Conservation (phyloP, 2,888 invertebrate species). For the Byasa hedistus region DNA sequence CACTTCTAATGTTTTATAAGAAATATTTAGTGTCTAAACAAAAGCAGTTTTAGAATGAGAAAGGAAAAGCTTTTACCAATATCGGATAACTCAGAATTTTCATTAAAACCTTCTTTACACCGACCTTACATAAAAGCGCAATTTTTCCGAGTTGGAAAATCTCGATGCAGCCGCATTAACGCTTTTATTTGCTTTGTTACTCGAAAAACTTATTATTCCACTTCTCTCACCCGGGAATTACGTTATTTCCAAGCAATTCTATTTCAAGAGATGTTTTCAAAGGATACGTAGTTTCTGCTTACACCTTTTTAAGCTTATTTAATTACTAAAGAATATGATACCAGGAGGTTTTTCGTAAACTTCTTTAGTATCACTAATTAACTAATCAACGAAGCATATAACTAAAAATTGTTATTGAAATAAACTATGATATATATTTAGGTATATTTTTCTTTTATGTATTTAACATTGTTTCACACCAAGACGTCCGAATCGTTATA, state of each 20-base stretch:
- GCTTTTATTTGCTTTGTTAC: constrained; percentile 73
- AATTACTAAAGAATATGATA: neutral
- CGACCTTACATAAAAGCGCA: constrained; percentile 71
- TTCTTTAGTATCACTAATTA: neutral
- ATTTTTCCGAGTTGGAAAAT: constrained; percentile 72
- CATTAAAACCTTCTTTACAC: constrained; percentile 71
- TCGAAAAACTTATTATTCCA: constrained; percentile 75
- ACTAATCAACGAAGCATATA: neutral
- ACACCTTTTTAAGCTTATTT: constrained; percentile 7
- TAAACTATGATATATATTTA: neutral
- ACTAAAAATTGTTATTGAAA: neutral
- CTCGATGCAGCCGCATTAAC: constrained; percentile 76
- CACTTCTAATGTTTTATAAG: constrained; percentile 3
- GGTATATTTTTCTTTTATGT: too few species aligned
- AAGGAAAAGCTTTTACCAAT: constrained; percentile 58
- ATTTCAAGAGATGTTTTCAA: constrained; percentile 55
- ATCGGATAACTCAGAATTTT: constrained; percentile 64
- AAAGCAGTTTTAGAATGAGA: constrained; percentile 32
- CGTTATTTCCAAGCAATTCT: constrained; percentile 65
- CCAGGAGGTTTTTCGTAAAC: neutral
- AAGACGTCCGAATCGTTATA: too few species aligned
- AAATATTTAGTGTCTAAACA: constrained; percentile 23
- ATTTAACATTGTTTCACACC: too few species aligned
- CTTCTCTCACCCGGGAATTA: constrained; percentile 68
- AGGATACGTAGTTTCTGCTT: constrained; percentile 23